phyloP scores from a whole-genome alignment of 2,113 vertebrate genomes.

The Dryoscopus gambensis region DNA sequence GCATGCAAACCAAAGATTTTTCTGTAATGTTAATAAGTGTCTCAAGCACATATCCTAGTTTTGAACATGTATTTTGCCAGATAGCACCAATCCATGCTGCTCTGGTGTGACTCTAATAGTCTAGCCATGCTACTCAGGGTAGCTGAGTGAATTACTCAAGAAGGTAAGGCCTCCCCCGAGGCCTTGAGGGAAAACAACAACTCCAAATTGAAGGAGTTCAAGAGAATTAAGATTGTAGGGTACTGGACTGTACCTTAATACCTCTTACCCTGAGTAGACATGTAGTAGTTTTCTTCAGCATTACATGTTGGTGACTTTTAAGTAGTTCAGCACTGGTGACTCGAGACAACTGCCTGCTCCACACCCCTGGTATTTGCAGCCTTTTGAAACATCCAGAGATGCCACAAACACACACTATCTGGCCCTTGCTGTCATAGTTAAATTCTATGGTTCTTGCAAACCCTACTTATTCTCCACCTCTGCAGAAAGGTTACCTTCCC shows the following conservation, averaged over 20 bases:
- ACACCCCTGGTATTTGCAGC: accelerated
- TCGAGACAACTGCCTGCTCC: not conserved
- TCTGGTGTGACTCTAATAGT: not conserved
- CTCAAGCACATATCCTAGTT: not conserved
- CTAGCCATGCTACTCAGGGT: not conserved
- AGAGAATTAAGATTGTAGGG: not conserved
- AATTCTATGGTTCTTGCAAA: not conserved
- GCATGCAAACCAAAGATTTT: not conserved
- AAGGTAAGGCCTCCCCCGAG: not conserved
- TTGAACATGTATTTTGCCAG: not conserved
- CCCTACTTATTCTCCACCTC: not conserved
- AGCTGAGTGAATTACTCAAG: not conserved
- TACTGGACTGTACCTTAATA: not conserved
- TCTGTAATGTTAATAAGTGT: not conserved
- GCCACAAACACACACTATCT: not conserved
- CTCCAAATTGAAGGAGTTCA: not conserved
- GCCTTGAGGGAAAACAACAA: not conserved
- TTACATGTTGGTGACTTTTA: not conserved
- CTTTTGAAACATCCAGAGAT: not conserved
- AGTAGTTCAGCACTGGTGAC: not conserved
- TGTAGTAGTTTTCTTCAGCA: not conserved
- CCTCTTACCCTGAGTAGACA: not conserved
- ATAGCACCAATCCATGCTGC: not conserved
- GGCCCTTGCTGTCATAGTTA: not conserved
- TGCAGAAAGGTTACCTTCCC: not conserved